Conservation (phyloP, 2,888 invertebrate species). For the Archips crataeganus region DNA sequence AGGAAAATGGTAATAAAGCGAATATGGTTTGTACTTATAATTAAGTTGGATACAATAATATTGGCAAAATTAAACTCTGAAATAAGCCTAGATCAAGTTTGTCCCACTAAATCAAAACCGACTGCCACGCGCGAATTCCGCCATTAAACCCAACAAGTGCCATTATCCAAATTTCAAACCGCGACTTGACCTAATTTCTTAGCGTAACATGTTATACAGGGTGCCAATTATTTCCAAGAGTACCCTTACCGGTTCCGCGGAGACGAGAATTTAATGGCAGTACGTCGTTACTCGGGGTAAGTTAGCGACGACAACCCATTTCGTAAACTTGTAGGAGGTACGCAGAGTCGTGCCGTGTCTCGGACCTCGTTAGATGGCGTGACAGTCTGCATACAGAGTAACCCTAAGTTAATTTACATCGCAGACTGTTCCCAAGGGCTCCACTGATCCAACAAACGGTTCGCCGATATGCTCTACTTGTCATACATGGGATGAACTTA, state of each 20-base stretch:
- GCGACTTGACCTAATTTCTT: slow-evolving; percentile 37
- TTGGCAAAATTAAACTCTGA: too few relatives aligned
- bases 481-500: slow-evolving; percentile 63
- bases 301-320: slow-evolving; percentile 47
- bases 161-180: slow-evolving; percentile 35
- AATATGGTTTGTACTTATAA: too few relatives aligned
- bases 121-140: background rate
- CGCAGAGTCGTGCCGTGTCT: slow-evolving; percentile 59
- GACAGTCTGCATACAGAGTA: slow-evolving; percentile 81
- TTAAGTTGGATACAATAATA: too few relatives aligned
- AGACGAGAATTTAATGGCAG: slow-evolving; percentile 55
- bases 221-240: slow-evolving; percentile 42
- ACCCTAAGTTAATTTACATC: slow-evolving; percentile 80
- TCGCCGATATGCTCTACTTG: slow-evolving; percentile 67
- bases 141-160: slow-evolving; percentile 30
- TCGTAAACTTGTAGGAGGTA: slow-evolving; percentile 35
- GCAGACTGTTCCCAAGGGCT: slow-evolving; percentile 66
- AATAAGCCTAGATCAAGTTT: slow-evolving; percentile 2
- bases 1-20: too few relatives aligned
- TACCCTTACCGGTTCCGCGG: slow-evolving; percentile 45
- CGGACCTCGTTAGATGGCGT: slow-evolving; percentile 74
- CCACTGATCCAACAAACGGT: slow-evolving; percentile 62
- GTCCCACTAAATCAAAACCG: too few relatives aligned
- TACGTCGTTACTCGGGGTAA: slow-evolving; percentile 48
- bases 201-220: slow-evolving; percentile 36